Conservation (phyloP, 2,113 vertebrate genomes). For the Plecturocebus donacophilus region DNA sequence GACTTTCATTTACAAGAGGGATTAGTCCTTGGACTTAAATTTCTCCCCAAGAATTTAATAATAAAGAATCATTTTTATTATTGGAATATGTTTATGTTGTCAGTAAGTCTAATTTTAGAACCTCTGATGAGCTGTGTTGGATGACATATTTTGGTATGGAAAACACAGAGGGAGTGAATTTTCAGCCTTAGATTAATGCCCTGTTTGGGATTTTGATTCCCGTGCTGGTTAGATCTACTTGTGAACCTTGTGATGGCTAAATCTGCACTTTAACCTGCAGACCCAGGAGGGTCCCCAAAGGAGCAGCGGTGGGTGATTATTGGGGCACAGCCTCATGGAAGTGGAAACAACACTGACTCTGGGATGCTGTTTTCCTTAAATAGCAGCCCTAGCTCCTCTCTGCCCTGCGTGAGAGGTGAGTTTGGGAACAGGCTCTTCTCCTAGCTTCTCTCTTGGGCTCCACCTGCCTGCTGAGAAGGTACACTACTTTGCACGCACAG, state of each 20-base stretch:
- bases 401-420: background rate
- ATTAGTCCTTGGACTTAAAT: background rate
- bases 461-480: background rate
- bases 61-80: background rate
- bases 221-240: background rate
- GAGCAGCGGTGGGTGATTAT: background rate
- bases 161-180: background rate
- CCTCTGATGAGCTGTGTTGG: background rate
- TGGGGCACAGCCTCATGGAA: background rate
- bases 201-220: background rate
- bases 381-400: background rate
- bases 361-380: background rate
- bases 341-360: background rate
- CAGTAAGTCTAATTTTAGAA: slow-evolving; percentile 42
- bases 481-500: background rate
- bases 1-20: slow-evolving; percentile 32
- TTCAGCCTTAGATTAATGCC: slow-evolving; percentile 7
- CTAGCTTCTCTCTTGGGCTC: background rate
- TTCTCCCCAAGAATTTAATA: background rate
- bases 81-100: slow-evolving; percentile 40
- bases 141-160: background rate
- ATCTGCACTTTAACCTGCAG: background rate
- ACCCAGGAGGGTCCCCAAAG: background rate
- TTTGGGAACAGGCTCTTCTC: background rate
- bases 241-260: background rate